These are phyloP conservation scores for Drosophila sulfurigaster DNA, from an alignment of 1,140 invertebrate genomes.

Conservation along the genomic window DNA sequence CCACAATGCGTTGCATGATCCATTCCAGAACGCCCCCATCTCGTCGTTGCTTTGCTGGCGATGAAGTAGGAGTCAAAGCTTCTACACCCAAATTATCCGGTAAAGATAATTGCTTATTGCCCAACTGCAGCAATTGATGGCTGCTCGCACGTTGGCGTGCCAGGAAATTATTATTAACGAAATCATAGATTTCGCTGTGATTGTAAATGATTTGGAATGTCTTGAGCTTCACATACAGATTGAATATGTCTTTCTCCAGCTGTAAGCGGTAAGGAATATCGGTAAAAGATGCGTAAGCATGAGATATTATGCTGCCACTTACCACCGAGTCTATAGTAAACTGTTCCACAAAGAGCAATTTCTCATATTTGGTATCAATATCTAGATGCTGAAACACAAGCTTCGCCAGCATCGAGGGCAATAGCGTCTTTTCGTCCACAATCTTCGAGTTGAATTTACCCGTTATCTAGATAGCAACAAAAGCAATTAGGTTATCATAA, in stretches of 20 bases:
- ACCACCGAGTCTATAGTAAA: slow-evolving; percentile 91
- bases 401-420: slow-evolving; percentile 88
- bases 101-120: slow-evolving; percentile 67
- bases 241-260: slow-evolving; percentile 89
- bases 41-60: slow-evolving; percentile 29
- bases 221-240: slow-evolving; percentile 89
- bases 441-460: slow-evolving; percentile 82
- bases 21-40: slow-evolving; percentile 77
- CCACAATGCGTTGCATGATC: slow-evolving; percentile 86
- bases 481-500: neutral
- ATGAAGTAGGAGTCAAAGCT: slow-evolving; percentile 13
- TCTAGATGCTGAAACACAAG: slow-evolving; percentile 89
- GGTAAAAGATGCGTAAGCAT: neutral
- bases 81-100: slow-evolving; percentile 60
- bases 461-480: slow-evolving; percentile 55
- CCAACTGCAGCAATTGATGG: slow-evolving; percentile 58
- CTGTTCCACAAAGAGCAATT: slow-evolving; percentile 88
- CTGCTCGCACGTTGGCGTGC: slow-evolving; percentile 62
- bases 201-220: slow-evolving; percentile 90
- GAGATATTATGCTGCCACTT: slow-evolving; percentile 36
- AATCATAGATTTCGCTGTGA: slow-evolving; percentile 87
- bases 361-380: slow-evolving; percentile 87
- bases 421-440: slow-evolving; percentile 75
- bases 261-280: slow-evolving; percentile 76
- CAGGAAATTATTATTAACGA: slow-evolving; percentile 86